Evolutionary conservation across 1,140 invertebrate species (phyloP).

Genomic region (Pogonomyrmex californicus): DNA sequence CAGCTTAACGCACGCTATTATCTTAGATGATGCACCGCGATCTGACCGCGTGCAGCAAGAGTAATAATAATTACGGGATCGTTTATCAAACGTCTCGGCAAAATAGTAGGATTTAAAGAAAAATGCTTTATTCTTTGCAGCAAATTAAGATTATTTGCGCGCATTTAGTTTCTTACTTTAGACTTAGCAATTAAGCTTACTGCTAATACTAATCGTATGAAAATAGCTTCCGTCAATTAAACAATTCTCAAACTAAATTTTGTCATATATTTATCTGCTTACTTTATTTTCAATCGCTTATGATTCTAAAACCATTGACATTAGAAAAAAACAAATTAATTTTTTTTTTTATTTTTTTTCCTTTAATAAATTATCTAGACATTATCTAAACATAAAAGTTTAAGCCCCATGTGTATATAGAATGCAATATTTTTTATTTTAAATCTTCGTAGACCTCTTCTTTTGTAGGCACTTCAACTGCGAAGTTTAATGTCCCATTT

Average conservation of each 20-base stretch:
- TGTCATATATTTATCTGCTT: neutral
- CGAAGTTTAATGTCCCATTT: constrained; percentile 34
- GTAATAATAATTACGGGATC: neutral
- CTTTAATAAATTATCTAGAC: neutral
- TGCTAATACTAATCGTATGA: neutral
- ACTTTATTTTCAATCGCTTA: neutral
- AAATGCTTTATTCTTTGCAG: neutral
- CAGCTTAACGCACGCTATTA: neutral
- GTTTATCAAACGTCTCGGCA: neutral
- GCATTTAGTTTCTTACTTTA: neutral
- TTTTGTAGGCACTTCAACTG: neutral
- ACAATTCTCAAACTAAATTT: neutral
- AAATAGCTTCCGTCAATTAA: neutral
- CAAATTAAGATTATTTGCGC: neutral
- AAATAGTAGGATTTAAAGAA: neutral
- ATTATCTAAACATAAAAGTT: constrained; percentile 7
- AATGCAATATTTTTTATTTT: constrained; percentile 48
- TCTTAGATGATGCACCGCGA: constrained; percentile 29
- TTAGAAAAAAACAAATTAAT: neutral
- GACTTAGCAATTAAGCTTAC: neutral
- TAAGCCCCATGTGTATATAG: neutral
- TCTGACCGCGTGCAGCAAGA: neutral
- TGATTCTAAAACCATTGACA: neutral
- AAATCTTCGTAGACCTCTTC: constrained; percentile 6
- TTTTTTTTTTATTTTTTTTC: neutral